Percentiles rank a stretch among this genome's conserved stretches.
Evolutionary conservation across 2,113 vertebrate species (phyloP).

Genomic region (Gobio gobio): DNA sequence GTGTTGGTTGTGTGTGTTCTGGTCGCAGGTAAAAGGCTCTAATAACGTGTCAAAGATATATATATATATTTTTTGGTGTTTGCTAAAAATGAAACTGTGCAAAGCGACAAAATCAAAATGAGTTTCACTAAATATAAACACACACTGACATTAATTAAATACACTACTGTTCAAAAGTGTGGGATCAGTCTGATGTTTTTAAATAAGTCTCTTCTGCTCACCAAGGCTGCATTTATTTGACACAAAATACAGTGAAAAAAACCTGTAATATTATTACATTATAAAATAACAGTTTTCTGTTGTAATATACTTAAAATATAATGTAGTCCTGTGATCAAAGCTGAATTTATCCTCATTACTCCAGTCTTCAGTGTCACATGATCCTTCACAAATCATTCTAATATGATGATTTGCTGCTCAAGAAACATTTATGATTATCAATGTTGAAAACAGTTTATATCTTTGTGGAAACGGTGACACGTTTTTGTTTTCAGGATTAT

Average conservation of each 20-base stretch:
- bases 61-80: background rate
- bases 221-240: background rate
- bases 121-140: background rate
- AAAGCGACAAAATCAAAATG: background rate
- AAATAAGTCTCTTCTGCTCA: background rate
- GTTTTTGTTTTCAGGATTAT: no score
- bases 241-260: background rate
- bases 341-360: background rate
- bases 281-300: background rate
- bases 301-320: background rate
- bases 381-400: background rate
- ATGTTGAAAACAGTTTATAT: no score
- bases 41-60: background rate
- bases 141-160: background rate
- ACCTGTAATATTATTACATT: background rate
- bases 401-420: no score
- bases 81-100: background rate
- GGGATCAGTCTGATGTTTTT: background rate
- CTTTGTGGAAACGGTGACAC: no score
- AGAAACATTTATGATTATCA: no score
- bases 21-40: background rate
- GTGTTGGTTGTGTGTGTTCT: background rate
- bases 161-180: background rate
- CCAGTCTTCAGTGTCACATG: background rate
- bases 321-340: background rate